phyloP scores from a whole-genome alignment of 1,140 invertebrate species.

The Drosophila sp. region DNA sequence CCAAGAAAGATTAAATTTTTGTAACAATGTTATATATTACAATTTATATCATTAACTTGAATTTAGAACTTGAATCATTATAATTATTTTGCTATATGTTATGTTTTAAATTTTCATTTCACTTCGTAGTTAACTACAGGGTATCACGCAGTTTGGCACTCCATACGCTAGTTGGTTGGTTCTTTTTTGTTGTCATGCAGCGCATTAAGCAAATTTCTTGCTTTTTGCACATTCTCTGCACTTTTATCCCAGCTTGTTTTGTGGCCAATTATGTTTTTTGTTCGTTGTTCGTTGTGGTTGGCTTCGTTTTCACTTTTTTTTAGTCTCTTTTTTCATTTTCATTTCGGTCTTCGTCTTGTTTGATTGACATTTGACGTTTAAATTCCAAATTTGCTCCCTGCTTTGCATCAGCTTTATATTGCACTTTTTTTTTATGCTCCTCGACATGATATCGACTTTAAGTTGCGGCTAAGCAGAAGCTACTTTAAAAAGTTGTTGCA shows the following conservation, averaged over 20 bases:
- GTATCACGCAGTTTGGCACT: not conserved
- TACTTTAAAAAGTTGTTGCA: slow-evolving; percentile 25
- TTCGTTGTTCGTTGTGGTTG: slow-evolving; percentile 22
- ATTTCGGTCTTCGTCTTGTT: slow-evolving; percentile 35
- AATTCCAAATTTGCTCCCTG: slow-evolving; percentile 78
- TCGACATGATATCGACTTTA: slow-evolving; percentile 33
- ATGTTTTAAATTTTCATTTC: no score
- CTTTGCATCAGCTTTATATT: slow-evolving; percentile 41
- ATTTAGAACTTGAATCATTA: no score
- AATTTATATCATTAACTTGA: no score
- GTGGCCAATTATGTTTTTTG: slow-evolving; percentile 76
- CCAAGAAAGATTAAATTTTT: no score
- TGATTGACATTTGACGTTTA: slow-evolving; percentile 82
- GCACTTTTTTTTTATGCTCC: slow-evolving; percentile 19
- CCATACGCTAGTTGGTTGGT: not conserved
- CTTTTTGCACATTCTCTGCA: slow-evolving; percentile 48
- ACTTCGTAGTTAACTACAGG: not conserved
- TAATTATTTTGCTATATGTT: no score
- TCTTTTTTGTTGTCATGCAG: slow-evolving; percentile 24
- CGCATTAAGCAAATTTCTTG: slow-evolving; percentile 75
- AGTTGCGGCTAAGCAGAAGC: slow-evolving; percentile 34
- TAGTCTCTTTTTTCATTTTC: slow-evolving; percentile 12
- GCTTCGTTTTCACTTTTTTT: slow-evolving; percentile 20
- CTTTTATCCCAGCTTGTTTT: slow-evolving; percentile 63
- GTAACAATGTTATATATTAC: no score